Evolutionary conservation across 2,888 invertebrate genomes (phyloP).

Genomic region (Sussaba pulchella): DNA sequence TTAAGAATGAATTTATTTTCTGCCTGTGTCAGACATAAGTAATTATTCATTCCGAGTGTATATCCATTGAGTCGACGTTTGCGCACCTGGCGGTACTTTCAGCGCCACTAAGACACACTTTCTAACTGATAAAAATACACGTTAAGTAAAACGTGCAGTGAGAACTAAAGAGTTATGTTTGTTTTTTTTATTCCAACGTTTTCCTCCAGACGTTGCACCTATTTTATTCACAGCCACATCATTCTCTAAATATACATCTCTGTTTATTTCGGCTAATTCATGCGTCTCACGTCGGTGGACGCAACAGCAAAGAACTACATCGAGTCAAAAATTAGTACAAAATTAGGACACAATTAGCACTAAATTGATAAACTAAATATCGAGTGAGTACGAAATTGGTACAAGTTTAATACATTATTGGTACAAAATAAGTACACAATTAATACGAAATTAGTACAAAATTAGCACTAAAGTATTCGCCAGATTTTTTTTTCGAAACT

Average conservation of each 20-base stretch:
- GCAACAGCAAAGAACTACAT: not conserved
- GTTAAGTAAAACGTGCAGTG: not conserved
- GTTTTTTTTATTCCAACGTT: not conserved
- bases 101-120: constrained; percentile 3
- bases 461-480: too few relatives aligned
- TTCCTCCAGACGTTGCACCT: not conserved
- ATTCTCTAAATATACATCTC: not conserved
- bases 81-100: not conserved
- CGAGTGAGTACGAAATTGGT: too few relatives aligned
- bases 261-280: not conserved
- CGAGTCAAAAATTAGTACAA: too few relatives aligned
- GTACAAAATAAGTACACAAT: too few relatives aligned
- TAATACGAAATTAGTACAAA: too few relatives aligned
- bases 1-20: too few relatives aligned
- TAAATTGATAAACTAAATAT: too few relatives aligned
- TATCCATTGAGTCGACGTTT: not conserved
- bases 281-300: not conserved
- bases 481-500: too few relatives aligned
- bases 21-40: too few relatives aligned
- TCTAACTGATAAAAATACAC: constrained; percentile 3
- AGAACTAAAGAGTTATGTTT: constrained; percentile 4
- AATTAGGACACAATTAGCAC: too few relatives aligned
- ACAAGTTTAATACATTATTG: too few relatives aligned
- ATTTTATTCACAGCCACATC: not conserved
- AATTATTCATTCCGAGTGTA: not conserved